Evolutionary conservation across 2,888 invertebrate genomes (phyloP), one percentile per base, ranked within the genome.

Genomic region (Sphaeridia pumilis): DNA sequence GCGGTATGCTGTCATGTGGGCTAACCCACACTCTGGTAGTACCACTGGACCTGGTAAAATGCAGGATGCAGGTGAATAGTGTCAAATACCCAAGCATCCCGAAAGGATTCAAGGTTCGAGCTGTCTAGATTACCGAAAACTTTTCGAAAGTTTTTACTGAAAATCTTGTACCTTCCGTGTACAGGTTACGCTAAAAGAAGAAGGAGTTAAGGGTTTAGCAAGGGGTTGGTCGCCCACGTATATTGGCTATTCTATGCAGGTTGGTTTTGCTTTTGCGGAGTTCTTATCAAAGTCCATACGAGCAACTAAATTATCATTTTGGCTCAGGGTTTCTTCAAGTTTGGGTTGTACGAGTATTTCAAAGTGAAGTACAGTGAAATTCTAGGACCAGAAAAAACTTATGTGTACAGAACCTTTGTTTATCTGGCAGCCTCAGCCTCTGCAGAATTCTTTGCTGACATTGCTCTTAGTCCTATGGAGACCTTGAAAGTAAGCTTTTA

Each of bases 371-470:
- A 97, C 72, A 74, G 81, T 17, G 76, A 82, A 61, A 65, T 86
- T 54, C 70, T 92, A 58, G 94, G 94, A 53, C 94, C 94, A 72
- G 95, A 97, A 73, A 80, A 85, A 2, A 76, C 90, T 0, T 98
- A 87, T 73, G 72, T 83, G 14, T 95, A 87, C 77, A 82, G 89
- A 64, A 89, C 88, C 0, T 77, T 76, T 12, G 69, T 90, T 45
- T 98, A 97, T 70, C 74, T 98, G 64, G 85, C 86, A 35, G 85
- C 97, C 0, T 92, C 92, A 20, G 97, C 97, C 0, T 86, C 90
- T 0, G 97, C 97, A 10, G 97, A 97, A 73, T 95, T 97, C 78
- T 90, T 98, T 71, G 97, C 97, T 56, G 97, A 97, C 69, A 92
- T 98, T 68, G 89, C 90, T 20, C 77, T 98, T 57, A 87, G 93